Percentiles rank a stretch among this genome's conserved stretches.
Conservation (phyloP, 2,888 invertebrate species). For the Cryptophagus acutangulus region DNA sequence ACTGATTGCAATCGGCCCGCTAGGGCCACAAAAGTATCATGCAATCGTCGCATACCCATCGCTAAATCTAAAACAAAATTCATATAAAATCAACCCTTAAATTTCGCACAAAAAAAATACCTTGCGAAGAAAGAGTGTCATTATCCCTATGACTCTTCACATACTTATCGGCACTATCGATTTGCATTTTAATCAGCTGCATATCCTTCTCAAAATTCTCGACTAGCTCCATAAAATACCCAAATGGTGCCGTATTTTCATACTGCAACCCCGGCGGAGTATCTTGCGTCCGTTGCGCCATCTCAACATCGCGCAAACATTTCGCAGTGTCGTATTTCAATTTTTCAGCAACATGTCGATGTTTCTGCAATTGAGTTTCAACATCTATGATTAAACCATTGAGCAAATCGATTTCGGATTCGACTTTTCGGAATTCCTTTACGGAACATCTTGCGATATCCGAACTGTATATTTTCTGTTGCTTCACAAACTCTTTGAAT, state of each 20-base stretch:
- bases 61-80: constrained; percentile 61
- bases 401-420: constrained; percentile 58
- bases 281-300: constrained; percentile 73
- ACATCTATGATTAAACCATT: constrained; percentile 57
- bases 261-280: constrained; percentile 70
- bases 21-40: constrained; percentile 79
- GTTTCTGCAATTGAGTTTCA: constrained; percentile 59
- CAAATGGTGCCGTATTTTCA: constrained; percentile 67
- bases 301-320: constrained; percentile 68
- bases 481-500: constrained; percentile 80
- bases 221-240: constrained; percentile 65
- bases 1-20: constrained; percentile 83
- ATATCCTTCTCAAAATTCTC: constrained; percentile 68
- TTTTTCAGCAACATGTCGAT: constrained; percentile 57
- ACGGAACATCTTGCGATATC: constrained; percentile 67
- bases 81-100: background rate
- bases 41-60: constrained; percentile 72
- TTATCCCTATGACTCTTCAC: constrained; percentile 63
- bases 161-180: constrained; percentile 68
- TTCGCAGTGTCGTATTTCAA: constrained; percentile 68
- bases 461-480: constrained; percentile 75
- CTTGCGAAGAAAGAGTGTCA: constrained; percentile 62
- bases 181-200: constrained; percentile 63
- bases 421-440: constrained; percentile 58
- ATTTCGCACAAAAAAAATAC: constrained; percentile 40